Evolutionary conservation across 2,113 vertebrate species (phyloP).

Genomic region (Mesocricetus auratus): DNA sequence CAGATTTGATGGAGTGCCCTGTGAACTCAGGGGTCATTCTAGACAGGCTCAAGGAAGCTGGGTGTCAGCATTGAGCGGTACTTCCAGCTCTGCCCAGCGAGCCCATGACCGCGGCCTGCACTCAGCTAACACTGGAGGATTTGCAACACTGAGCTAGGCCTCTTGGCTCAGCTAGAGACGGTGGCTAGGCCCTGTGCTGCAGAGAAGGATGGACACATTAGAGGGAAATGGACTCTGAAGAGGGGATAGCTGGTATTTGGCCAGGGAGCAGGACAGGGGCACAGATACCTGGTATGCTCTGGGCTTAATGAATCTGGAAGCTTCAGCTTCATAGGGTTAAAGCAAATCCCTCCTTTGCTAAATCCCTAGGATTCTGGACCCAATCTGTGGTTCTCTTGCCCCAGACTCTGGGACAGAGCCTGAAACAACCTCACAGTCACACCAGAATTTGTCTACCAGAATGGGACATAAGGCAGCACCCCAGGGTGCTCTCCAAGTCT

Average conservation of each 20-base stretch:
- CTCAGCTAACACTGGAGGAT: not conserved
- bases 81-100: not conserved
- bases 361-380: not conserved
- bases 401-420: not conserved
- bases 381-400: fast-evolving
- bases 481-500: not conserved
- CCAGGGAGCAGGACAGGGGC: too few species aligned
- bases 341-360: not conserved
- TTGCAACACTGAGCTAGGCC: fast-evolving
- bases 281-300: not conserved
- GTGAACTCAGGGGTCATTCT: too few species aligned
- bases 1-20: too few species aligned
- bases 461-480: fast-evolving
- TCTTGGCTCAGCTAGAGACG: not conserved
- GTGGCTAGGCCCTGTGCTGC: not conserved
- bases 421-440: not conserved
- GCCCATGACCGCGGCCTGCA: fast-evolving
- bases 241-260: not conserved
- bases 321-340: fast-evolving
- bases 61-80: not conserved
- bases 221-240: not conserved
- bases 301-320: not conserved
- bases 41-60: not conserved
- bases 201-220: fast-evolving
- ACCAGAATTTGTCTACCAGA: not conserved